Evolutionary conservation across 2,888 invertebrate genomes (phyloP), one percentile per base, ranked within the genome.

Genomic region (Rotaria socialis): DNA sequence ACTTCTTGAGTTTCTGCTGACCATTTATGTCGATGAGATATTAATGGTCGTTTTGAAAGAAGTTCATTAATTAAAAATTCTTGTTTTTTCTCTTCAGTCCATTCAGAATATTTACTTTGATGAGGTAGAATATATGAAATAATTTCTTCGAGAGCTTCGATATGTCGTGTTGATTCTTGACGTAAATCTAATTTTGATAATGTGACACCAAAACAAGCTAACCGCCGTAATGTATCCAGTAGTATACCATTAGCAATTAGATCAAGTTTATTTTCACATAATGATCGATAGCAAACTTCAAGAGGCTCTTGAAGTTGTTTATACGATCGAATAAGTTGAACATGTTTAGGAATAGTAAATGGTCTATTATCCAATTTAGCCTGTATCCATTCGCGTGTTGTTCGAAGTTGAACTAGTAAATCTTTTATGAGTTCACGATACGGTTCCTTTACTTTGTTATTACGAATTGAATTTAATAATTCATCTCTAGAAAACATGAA

Each of bases 91-190:
- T 80, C 80, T 80, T 80, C 80, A 80, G 24, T n/a, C 43, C 80
- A 80, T 80, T 80, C 24, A 0, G 80, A 24, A 80, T 80, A 80
- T 47, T 80, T 47, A 24, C 47, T 35, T 11, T 47, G 2, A n/a
- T 80, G 7, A 19, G 67, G 67, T 19, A 67, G 67, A 24, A 80
- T 47, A 80, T 80, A 47, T 10, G 10, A 43, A 24, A 80, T 41
- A 11, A 80, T 47, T 47, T 80, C 80, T n/a, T 80, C n/a, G 1
- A 80, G 43, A 10, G 47, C 80, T 47, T 80, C 24, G 8, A 47
- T 47, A 80, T 80, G 80, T n/a, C 80, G 43, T n/a, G 80, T 47
- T 5, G 80, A 80, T 80, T 80, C 80, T 80, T 80, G 80, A n/a
- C 80, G 80, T n/a, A 80, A 14, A 47, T 80, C 80, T n/a, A 80